Conservation (phyloP, 2,113 vertebrate genomes). For the Malurus melanocephalus region DNA sequence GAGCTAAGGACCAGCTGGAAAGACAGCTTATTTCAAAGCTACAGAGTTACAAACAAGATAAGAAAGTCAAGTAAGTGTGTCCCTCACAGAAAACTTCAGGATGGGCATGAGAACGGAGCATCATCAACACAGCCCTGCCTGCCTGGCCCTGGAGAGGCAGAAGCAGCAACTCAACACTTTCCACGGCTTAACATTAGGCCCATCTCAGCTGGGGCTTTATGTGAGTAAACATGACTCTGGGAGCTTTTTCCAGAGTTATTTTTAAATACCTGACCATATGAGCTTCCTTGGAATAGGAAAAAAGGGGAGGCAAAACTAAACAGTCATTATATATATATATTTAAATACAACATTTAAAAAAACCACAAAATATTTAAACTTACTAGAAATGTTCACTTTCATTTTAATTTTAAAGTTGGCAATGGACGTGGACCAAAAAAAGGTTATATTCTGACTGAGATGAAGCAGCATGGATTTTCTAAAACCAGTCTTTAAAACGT, state of each 20-base stretch:
- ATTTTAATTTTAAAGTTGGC: constrained; percentile 54
- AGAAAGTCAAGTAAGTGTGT: not conserved
- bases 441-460: constrained; percentile 42
- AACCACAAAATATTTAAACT: constrained; percentile 33
- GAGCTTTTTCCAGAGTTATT: constrained; percentile 30
- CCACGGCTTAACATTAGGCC: not conserved
- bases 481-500: constrained; percentile 4
- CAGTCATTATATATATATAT: constrained; percentile 20
- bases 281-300: constrained; percentile 51
- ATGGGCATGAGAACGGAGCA: fast-evolving
- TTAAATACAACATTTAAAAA: constrained; percentile 57
- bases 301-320: constrained; percentile 42
- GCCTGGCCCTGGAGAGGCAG: not conserved
- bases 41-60: not conserved
- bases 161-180: not conserved
- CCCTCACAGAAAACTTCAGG: not conserved
- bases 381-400: constrained; percentile 20
- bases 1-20: not conserved
- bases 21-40: not conserved
- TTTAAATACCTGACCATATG: constrained; percentile 48
- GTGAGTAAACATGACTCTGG: not conserved
- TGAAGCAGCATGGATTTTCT: not conserved
- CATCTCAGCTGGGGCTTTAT: not conserved
- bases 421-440: not conserved
- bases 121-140: not conserved